Percentiles rank a stretch among this genome's conserved stretches.
Conservation (phyloP, 23 tunicate genomes). For the Oikopleura vanhoeffeni region DNA sequence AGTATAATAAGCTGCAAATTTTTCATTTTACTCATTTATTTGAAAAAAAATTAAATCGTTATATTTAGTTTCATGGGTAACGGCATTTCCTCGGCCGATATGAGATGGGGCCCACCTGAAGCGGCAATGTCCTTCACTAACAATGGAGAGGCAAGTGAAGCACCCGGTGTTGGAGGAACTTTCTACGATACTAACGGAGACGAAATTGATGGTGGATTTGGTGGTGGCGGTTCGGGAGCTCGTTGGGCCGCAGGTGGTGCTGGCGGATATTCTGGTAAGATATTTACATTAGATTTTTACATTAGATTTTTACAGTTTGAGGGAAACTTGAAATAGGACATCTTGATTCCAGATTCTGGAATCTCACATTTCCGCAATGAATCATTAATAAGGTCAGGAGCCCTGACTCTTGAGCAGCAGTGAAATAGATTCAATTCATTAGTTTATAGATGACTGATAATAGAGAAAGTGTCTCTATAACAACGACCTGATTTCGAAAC, state of each 20-base stretch:
- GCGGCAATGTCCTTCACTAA: constrained; percentile 45
- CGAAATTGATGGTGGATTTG: constrained; percentile 65
- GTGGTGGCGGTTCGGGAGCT: constrained; percentile 92
- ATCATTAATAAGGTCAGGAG: too few species aligned
- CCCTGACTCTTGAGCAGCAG: too few species aligned
- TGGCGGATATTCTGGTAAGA: constrained; percentile 75
- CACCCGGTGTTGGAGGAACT: constrained; percentile 27
- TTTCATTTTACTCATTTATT: too few species aligned
- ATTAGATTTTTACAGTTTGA: not conserved
- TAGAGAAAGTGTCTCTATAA: too few species aligned
- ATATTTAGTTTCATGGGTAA: constrained; percentile 25
- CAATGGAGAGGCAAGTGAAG: constrained; percentile 19
- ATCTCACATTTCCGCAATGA: too few species aligned
- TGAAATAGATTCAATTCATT: too few species aligned
- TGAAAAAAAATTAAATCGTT: too few species aligned
- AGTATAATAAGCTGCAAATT: too few species aligned
- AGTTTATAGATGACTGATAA: too few species aligned
- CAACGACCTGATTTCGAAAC: too few species aligned
- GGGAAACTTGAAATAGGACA: too few species aligned
- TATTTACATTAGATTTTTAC: not conserved
- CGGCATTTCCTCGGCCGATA: constrained; percentile 39
- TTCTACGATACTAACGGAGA: constrained; percentile 26
- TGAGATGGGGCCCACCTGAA: constrained; percentile 29
- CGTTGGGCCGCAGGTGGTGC: constrained; percentile 77
- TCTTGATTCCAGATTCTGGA: too few species aligned